These are phyloP conservation scores for Procavia capensis DNA, from an alignment of 2,113 vertebrate genomes.

Conservation along the genomic window DNA sequence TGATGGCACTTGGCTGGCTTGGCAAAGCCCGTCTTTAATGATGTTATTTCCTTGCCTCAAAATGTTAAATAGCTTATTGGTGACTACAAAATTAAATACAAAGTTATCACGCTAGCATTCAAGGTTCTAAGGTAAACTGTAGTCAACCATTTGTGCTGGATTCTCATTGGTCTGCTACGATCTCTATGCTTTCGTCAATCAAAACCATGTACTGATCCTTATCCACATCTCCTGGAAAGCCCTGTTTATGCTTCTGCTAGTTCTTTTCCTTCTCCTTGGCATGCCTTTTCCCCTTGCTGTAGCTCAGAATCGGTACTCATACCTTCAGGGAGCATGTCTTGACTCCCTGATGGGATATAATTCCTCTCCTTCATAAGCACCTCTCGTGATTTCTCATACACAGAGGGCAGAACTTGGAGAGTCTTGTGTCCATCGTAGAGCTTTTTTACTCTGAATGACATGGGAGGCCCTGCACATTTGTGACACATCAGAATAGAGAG, in stretches of 20 bases:
- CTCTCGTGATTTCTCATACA: not conserved
- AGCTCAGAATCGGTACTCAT: not conserved
- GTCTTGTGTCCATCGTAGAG: not conserved
- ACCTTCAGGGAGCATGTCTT: not conserved
- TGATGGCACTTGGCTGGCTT: too few relatives aligned
- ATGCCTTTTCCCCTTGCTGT: not conserved
- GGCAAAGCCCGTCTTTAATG: conserved; percentile 35
- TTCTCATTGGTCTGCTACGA: not conserved
- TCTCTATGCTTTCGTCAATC: not conserved
- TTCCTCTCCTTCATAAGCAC: not conserved
- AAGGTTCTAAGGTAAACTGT: not conserved
- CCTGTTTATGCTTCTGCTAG: not conserved
- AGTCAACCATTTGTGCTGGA: not conserved
- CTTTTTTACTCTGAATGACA: not conserved
- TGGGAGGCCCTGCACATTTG: not conserved
- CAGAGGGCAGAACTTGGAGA: not conserved
- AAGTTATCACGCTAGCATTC: not conserved
- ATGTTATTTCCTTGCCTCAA: not conserved
- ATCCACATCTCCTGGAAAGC: not conserved
- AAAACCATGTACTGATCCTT: not conserved
- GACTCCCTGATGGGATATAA: not conserved
- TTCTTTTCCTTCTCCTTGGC: conserved; percentile 22
- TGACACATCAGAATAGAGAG: not conserved
- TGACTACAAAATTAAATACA: conserved; percentile 28
- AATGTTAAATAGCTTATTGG: conserved; percentile 27